phyloP scores from a whole-genome alignment of 1,140 invertebrate species.

The Cyphomyrmex costatus region DNA sequence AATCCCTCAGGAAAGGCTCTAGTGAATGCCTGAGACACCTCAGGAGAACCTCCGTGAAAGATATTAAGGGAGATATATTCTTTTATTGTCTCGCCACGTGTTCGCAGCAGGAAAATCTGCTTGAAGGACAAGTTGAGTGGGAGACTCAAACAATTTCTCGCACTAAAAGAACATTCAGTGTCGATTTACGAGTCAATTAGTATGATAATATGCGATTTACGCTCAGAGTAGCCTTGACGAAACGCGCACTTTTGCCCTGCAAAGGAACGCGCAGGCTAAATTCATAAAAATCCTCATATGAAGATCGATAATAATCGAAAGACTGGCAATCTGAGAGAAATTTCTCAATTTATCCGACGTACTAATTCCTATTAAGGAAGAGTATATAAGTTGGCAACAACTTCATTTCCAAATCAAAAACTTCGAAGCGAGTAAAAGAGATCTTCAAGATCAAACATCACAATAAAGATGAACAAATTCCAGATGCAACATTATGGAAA shows the following conservation, averaged over 20 bases:
- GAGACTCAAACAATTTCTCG: conserved; percentile 67
- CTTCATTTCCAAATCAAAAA: background rate
- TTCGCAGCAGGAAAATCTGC: conserved; percentile 2
- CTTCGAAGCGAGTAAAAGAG: background rate
- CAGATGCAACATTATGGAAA: background rate
- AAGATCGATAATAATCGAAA: conserved; percentile 13
- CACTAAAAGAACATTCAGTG: conserved; percentile 67
- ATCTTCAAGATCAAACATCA: background rate
- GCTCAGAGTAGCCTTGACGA: conserved; percentile 70
- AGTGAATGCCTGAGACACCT: background rate
- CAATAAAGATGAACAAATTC: background rate
- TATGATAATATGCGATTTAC: conserved; percentile 80
- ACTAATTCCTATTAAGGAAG: background rate
- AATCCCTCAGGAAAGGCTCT: background rate
- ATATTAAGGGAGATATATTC: conserved; percentile 17
- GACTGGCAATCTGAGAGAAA: background rate
- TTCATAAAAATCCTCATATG: conserved; percentile 2
- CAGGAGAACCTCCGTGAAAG: background rate
- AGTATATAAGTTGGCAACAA: background rate
- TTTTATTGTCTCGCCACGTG: background rate
- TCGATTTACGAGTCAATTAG: conserved; percentile 81
- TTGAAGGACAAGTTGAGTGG: conserved; percentile 61
- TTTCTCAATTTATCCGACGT: background rate
- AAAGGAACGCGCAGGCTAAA: conserved; percentile 33
- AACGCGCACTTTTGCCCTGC: conserved; percentile 71